Evolutionary conservation across 2,888 invertebrate species (phyloP), one percentile per base, ranked within the genome.

Genomic region (Celastrina argiolus): DNA sequence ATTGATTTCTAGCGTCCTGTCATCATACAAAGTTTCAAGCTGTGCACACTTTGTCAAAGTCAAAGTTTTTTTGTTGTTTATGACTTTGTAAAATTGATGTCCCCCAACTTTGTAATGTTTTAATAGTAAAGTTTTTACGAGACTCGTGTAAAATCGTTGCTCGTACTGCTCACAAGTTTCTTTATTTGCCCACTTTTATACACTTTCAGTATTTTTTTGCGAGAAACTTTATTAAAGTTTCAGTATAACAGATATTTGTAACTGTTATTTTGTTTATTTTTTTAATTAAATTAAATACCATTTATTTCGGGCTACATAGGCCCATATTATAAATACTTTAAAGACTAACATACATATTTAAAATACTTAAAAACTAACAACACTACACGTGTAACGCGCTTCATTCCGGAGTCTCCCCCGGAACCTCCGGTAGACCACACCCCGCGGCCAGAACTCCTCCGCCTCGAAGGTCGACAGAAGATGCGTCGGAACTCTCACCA

Each of bases 21-120:
- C 69, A 66, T 64, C 69, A 71, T 72, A 70, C 66, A 68, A 69
- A 71, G 65, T 56, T 26, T 41, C 67, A 69, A 70, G 67, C 70
- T 64, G 61, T 58, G 64, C 66, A 66, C 72, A 69, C 69, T 75
- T 74, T 74, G 73, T 76, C 75, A 74, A 72, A 71, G 70, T 74
- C 74, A 71, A 58, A 71, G 69, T 66, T 73, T 73, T 67, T 68
- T 65, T 68, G 68, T 71, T 70, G 69, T 71, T 74, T 69, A 71
- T 67, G 68, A 61, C 69, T 68, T 69, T 68, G 67, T 69, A 67
- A 66, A 71, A 68, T 51, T 63, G 58, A 70, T 42, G 51, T 69
- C 69, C 64, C 58, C 66, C 63, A 68, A 71, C 68, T 71, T 71
- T 63, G 56, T 58, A 70, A 70, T 65, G 69, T 65, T 67, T 69